These are phyloP conservation scores for Temnothorax rugatulus DNA, from an alignment of 2,888 invertebrate genomes.

Conservation along the genomic window DNA sequence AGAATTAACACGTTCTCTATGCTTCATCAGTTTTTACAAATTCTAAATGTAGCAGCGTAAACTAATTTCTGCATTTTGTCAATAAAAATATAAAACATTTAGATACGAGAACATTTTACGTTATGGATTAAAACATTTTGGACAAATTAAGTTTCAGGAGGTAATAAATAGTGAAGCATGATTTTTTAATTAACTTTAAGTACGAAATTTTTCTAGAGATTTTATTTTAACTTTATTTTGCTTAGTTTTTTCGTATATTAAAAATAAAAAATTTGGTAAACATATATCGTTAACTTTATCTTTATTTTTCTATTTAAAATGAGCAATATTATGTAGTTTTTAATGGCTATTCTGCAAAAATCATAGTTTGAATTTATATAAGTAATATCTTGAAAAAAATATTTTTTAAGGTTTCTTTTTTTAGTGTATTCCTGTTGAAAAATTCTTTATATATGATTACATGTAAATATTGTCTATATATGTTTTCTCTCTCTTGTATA, in stretches of 20 bases:
- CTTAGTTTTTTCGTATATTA: neutral
- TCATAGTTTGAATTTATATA: neutral
- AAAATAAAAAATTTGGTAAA: neutral
- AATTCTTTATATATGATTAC: no score
- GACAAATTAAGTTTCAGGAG: neutral
- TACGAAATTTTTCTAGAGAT: neutral
- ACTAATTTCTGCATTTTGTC: neutral
- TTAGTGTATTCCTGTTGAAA: no score
- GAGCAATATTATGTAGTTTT: neutral
- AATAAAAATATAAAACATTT: slow-evolving; percentile 1
- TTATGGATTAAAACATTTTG: neutral
- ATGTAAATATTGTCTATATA: neutral
- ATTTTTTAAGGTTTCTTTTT: neutral
- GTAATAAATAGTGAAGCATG: neutral
- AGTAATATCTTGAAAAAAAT: neutral
- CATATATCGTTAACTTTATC: neutral
- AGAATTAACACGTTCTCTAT: neutral
- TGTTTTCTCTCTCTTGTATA: neutral
- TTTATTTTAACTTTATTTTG: neutral
- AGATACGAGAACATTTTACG: neutral
- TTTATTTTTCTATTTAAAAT: neutral
- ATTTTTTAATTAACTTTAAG: neutral
- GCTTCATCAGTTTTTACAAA: neutral
- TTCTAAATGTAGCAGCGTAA: neutral
- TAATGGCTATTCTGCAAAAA: neutral